Conservation (phyloP, 2,113 vertebrate genomes). For the Ptilonorhynchus violaceus region DNA sequence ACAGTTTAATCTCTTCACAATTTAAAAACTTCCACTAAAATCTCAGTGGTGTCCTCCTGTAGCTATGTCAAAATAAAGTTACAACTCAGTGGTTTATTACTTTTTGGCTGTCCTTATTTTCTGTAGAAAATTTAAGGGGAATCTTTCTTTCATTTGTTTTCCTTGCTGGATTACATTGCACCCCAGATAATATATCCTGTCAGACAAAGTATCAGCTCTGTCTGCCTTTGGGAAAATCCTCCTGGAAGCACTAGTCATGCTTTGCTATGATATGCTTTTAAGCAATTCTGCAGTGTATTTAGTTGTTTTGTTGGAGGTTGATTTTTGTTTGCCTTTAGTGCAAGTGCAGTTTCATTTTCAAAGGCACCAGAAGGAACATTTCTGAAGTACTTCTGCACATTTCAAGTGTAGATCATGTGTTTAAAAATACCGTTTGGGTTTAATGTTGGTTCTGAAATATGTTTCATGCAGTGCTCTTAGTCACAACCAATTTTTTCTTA, state of each 20-base stretch:
- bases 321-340: background rate
- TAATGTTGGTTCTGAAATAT: background rate
- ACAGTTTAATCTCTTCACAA: background rate
- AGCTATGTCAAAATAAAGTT: background rate
- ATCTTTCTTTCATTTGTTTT: slow-evolving; percentile 2
- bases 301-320: background rate
- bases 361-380: background rate
- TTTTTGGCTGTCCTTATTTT: background rate
- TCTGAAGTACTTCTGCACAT: background rate
- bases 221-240: background rate
- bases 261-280: background rate
- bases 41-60: background rate
- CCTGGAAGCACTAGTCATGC: background rate
- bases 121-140: background rate
- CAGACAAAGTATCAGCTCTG: background rate
- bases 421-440: background rate
- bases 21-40: background rate
- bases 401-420: background rate
- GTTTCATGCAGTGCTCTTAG: background rate
- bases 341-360: background rate
- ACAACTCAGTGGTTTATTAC: background rate
- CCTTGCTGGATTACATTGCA: background rate
- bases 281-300: background rate
- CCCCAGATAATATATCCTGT: background rate
- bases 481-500: background rate